Base-by-base conservation (phyloP, 1,140 invertebrate species). In the Acyrthosiphon pisum region DNA sequence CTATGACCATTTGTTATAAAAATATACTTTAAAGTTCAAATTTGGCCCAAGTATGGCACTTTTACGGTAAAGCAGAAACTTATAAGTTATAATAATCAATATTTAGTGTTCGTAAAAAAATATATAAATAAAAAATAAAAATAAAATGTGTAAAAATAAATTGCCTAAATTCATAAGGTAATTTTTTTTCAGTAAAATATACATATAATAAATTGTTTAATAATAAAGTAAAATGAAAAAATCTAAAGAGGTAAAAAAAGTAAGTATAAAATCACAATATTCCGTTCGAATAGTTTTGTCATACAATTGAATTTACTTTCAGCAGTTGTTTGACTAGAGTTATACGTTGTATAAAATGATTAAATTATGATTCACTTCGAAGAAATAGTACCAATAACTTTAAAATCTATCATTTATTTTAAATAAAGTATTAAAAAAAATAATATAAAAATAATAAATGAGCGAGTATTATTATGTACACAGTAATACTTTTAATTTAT, bases 241-340 rank as follows among this genome's bases (percentile, higher is more conserved):
- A 44, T 41, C 48, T 23, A 26, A 35, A 60, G 37, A 68, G 26
- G 37, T 68, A 90, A 30, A 35, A 60, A 44, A 41, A 60, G 44
- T 60, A 90, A 68, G 37, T 44, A 90, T 6, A 90, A 68, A 68
- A 90, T 68, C 53, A 90, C 53, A 68, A 68, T 60, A 56, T 90
- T 89, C 56, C 50, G 6, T 41, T 89, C 26, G 26, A 60, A 60
- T 90, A 90, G 88, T 41, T 76, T 50, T 41, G 53, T 90, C 37
- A 26, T 30, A 26, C n/a, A 60, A 90, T 41, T 37, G n/a, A 41
- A 30, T 60, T 56, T 60, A 41, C 11, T 90, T n/a, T 53, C 44
- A 87, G 46, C 18, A 53, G 30, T 60, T 90, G 37, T 60, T 90
- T 90, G 89, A 90, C 89, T 90, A 90, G 89, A 90, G 89, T 60